Evolutionary conservation across 2,113 vertebrate genomes (phyloP), one percentile per base, ranked within the genome.

Genomic region (Aldabrachelys gigantea): DNA sequence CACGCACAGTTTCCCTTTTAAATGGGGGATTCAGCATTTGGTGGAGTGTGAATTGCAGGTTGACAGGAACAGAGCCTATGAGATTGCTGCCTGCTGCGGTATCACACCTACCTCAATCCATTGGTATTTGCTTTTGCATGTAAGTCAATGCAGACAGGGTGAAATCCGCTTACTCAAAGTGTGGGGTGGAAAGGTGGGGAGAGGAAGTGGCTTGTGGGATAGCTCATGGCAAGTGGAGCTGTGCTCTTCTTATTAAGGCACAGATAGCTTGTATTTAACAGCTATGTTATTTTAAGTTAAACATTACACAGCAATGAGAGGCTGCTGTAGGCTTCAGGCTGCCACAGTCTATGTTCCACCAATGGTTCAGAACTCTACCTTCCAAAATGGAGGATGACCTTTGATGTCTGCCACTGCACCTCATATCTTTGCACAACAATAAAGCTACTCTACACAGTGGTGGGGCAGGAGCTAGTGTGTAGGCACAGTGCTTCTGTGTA

Each of bases 331-430:
- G 13, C 5, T 88, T 88, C 72, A 85, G 1, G 1, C 2, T 35
- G 10, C 38, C 0, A 0, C 13, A 54, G 19, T 88, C 44, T 8
- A 9, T 49, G 88, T 84, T 85, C 2, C 0, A 0, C 31, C 4
- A 47, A 3, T 65, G 57, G 84, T 49, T 47, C 19, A 50, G 56
- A 72, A 52, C 1, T 87, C 35, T 14, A 80, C 0, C 2, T 72
- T 35, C 65, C 80, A 78, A 12, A 16, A 54, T 25, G 11, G 83
- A 89, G 47, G 75, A 47, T 78, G 75, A 25, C 6, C 11, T 78
- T 78, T 78, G 12, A 3, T 47, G 24, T 78, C 41, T 78, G 44
- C 75, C 5, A 38, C 38, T 35, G 11, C 7, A 65, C 27, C 16
- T 69, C 6, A 1, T n/a, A 2, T 88, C 52, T 3, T 80, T 11